These are phyloP conservation scores for Lamprologus sp. DNA, from an alignment of 2,113 vertebrate genomes.

Conservation along the genomic window DNA sequence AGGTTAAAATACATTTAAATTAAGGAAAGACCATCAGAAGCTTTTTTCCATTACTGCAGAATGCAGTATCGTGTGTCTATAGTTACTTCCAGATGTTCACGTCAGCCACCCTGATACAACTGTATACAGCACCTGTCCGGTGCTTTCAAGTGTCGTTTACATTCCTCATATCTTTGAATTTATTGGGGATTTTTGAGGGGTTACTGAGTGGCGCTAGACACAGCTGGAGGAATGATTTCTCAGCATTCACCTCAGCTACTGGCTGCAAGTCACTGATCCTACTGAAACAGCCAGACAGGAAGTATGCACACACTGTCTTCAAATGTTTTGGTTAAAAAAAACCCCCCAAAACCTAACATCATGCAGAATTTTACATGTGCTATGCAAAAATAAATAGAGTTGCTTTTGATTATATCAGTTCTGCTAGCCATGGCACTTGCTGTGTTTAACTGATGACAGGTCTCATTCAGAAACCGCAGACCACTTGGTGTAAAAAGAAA, in stretches of 20 bases:
- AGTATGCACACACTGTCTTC: not conserved
- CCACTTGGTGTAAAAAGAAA: not conserved
- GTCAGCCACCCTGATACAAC: not conserved
- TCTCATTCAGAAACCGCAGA: not conserved
- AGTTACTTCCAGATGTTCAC: not conserved
- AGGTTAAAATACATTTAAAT: not conserved
- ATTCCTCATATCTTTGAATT: not conserved
- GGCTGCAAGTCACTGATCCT: conserved; percentile 4
- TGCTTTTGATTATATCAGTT: not conserved
- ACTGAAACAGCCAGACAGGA: not conserved
- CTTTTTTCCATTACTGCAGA: not conserved
- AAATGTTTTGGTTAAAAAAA: not conserved
- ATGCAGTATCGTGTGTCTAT: not conserved
- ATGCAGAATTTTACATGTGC: not conserved
- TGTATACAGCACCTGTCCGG: not conserved
- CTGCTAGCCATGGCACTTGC: not conserved
- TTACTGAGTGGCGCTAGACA: not conserved
- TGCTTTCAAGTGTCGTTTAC: not conserved
- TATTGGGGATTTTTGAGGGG: conserved; percentile 2
- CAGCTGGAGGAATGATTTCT: conserved; percentile 12
- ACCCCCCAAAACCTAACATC: not conserved
- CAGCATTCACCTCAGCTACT: not conserved
- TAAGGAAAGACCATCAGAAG: not conserved
- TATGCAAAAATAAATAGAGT: not conserved
- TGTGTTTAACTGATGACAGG: not conserved